These are phyloP conservation scores for Pseudomyrmex cubaensis DNA, from an alignment of 1,140 invertebrate genomes.

Conservation along the genomic window DNA sequence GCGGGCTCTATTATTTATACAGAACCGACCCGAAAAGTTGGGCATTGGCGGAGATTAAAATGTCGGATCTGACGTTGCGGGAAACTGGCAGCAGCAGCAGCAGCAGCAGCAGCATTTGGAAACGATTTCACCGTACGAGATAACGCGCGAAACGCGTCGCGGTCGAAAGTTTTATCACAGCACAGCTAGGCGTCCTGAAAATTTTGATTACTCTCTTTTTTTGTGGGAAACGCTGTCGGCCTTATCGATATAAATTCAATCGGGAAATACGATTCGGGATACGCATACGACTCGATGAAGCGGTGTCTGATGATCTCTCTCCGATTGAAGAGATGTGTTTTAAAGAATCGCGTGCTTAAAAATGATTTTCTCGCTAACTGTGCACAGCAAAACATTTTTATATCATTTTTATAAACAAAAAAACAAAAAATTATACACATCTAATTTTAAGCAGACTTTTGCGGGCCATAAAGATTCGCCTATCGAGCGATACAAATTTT, in stretches of 20 bases:
- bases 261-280: conserved; percentile 33
- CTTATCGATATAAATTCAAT: conserved; percentile 43
- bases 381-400: no score
- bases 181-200: conserved; percentile 22
- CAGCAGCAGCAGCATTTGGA: conserved; percentile 39
- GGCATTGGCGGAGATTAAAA: conserved; percentile 53
- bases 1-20: conserved; percentile 55
- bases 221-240: neutral
- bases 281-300: conserved; percentile 21
- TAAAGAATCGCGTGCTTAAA: neutral
- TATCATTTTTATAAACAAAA: neutral
- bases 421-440: neutral
- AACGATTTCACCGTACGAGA: conserved; percentile 40
- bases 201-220: conserved; percentile 47
- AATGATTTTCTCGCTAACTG: neutral
- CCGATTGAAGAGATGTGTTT: neutral
- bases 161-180: conserved; percentile 46
- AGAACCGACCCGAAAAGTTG: conserved; percentile 37
- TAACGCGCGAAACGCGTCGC: conserved; percentile 35
- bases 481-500: conserved; percentile 1
- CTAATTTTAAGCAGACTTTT: conserved; percentile 6
- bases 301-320: conserved; percentile 27
- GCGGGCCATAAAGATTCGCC: neutral
- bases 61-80: conserved; percentile 49
- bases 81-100: conserved; percentile 33